These are phyloP conservation scores for Blomia tropicalis DNA, from an alignment of 2,888 invertebrate genomes.

Conservation along the genomic window DNA sequence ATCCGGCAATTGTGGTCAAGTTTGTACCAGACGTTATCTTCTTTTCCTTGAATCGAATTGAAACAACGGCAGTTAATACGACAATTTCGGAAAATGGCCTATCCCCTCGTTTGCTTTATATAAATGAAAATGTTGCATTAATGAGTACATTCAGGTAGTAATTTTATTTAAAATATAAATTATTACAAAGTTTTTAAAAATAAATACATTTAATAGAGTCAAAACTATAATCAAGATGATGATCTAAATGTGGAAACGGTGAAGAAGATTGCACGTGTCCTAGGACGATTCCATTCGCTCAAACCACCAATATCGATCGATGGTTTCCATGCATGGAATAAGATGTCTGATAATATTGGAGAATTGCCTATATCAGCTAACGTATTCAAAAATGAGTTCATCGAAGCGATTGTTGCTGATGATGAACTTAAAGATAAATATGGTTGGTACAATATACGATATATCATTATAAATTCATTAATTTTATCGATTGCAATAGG, in stretches of 20 bases:
- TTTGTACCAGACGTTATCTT: neutral
- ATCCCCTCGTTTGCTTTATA: neutral
- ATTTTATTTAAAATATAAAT: neutral
- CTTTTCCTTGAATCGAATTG: neutral
- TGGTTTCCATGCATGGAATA: neutral
- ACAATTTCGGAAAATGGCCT: neutral
- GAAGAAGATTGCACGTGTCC: neutral
- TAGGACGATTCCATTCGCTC: slow-evolving; percentile 14
- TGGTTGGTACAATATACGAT: neutral
- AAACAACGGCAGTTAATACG: neutral
- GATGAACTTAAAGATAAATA: neutral
- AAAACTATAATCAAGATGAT: neutral
- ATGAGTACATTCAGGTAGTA: slow-evolving; percentile 4
- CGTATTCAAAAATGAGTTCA: neutral
- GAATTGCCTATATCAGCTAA: neutral
- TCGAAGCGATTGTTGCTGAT: neutral
- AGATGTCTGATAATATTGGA: neutral
- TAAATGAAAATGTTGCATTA: slow-evolving; percentile 1
- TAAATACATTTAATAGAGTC: neutral
- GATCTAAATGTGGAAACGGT: neutral
- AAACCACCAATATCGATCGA: slow-evolving; percentile 1
- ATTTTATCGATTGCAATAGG: neutral
- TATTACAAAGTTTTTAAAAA: neutral
- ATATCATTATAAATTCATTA: neutral
- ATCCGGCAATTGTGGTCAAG: neutral